Evolutionary conservation across 2,888 invertebrate species (phyloP).

Genomic region (Calameuta filiformis): DNA sequence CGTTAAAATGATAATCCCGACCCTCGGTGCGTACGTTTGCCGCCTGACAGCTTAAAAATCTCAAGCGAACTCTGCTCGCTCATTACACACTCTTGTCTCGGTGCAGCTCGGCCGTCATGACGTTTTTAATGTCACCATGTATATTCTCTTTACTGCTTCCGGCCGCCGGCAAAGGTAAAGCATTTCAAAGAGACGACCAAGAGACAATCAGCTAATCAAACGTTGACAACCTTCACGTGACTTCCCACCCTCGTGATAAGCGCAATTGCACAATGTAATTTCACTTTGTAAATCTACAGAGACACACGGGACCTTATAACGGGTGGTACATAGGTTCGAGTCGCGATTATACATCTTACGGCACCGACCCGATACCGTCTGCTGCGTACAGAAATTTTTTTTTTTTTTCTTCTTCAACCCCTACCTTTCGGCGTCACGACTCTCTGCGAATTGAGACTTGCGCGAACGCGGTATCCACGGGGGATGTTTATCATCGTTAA

Average conservation of each 20-base stretch:
- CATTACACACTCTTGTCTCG: too few species aligned
- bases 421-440: neutral
- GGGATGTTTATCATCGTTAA: neutral
- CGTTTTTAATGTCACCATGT: too few species aligned
- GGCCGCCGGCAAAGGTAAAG: neutral
- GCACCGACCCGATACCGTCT: neutral
- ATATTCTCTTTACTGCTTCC: neutral
- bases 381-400: neutral
- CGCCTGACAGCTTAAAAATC: too few species aligned
- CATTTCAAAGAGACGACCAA: neutral
- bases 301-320: slow-evolving; percentile 27
- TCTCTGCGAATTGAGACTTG: neutral
- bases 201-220: slow-evolving; percentile 36
- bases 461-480: neutral
- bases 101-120: too few species aligned
- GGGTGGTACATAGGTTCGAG: slow-evolving; percentile 21
- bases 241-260: slow-evolving; percentile 36
- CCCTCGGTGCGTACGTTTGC: too few species aligned
- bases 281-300: slow-evolving; percentile 35
- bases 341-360: neutral
- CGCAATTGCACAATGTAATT: slow-evolving; percentile 44
- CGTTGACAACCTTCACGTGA: slow-evolving; percentile 49
- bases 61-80: too few species aligned
- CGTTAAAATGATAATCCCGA: too few species aligned
- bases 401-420: neutral